Evolutionary conservation across 2,113 vertebrate species (phyloP), one percentile per base, ranked within the genome.

Genomic region (Platycercus adscitus): DNA sequence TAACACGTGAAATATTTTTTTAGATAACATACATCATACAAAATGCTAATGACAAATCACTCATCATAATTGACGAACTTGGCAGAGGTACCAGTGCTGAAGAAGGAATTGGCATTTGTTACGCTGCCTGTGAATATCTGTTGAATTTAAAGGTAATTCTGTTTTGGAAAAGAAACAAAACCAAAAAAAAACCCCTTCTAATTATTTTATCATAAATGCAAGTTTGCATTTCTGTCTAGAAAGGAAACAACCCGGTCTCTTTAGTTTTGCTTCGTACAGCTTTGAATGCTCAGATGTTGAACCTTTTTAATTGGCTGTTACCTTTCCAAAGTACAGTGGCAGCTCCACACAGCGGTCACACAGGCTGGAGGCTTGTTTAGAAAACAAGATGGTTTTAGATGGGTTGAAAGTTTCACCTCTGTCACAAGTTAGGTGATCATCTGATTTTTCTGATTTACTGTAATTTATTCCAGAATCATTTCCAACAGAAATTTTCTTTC

Each of bases 51-150:
- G 98, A 99, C 92, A 98, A 96, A 78, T 99, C 99, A 37, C 98
- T 99, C 61, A 99, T 99, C 97, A 98, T 99, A 97, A 99, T 99
- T 81, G 99, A 99, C 50, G 99, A 99, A 97, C 97, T 99, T 95
- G 99, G 99, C 76, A 98, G 99, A 97, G 99, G 99, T 37, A 99
- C 99, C 80, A 99, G 98, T 97, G 98, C 99, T 31, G 99, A 99
- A 96, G 99, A 99, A 97, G 99, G 99, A 33, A 98, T 99, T 82
- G 99, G 99, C 43, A 98, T 99, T 93, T 99, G 99, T 96, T 99
- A 99, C 29, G 98, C 99, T 37, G 97, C 99, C 78, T 99, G 99
- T 96, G 99, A 99, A 98, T 98, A 99, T 95, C 98, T 99, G 73
- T 98, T 99, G 94, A 98, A 97, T 95, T 98, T 98, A 92, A 99